A percentile compares a stretch with the other conserved stretches of the same genome.
Conservation (phyloP, 2,113 vertebrate genomes). For the Hemibagrus wyckioides region DNA sequence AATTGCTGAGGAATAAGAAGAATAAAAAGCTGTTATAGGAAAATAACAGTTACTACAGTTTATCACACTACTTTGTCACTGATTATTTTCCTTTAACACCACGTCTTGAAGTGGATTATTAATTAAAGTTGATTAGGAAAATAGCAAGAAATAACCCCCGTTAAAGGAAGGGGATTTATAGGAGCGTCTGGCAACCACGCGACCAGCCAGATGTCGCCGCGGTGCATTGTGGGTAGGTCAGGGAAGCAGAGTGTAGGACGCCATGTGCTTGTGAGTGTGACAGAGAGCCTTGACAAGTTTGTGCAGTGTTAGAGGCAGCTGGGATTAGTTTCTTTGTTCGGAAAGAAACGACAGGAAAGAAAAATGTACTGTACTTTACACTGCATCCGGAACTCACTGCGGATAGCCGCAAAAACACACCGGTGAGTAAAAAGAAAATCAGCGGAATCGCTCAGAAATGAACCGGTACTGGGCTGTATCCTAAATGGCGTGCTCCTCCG, state of each 20-base stretch:
- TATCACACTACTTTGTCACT: too few relatives aligned
- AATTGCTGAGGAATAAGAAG: too few relatives aligned
- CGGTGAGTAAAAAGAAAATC: slow-evolving; percentile 62
- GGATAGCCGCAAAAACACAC: slow-evolving; percentile 55
- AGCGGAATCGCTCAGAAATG: too few relatives aligned
- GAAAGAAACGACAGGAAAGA: background rate
- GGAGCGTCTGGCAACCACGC: background rate
- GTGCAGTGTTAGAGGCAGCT: background rate
- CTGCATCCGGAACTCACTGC: slow-evolving; percentile 72
- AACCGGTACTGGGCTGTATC: background rate
- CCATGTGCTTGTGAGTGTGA: slow-evolving; percentile 74
- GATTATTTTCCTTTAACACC: too few relatives aligned
- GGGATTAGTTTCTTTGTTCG: background rate
- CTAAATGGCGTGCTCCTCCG: background rate
- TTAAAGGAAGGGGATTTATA: too few relatives aligned
- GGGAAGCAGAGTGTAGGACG: slow-evolving; percentile 63
- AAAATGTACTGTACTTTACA: slow-evolving; percentile 69
- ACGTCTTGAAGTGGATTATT: too few relatives aligned
- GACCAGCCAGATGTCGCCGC: background rate
- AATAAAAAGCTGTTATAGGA: too few relatives aligned
- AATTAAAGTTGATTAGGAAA: too few relatives aligned
- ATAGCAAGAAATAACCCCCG: too few relatives aligned
- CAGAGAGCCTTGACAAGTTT: background rate
- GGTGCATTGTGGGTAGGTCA: slow-evolving; percentile 77
- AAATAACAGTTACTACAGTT: too few relatives aligned